These are phyloP conservation scores for Oxytorus armatus DNA, from an alignment of 2,888 invertebrate genomes.

Conservation along the genomic window DNA sequence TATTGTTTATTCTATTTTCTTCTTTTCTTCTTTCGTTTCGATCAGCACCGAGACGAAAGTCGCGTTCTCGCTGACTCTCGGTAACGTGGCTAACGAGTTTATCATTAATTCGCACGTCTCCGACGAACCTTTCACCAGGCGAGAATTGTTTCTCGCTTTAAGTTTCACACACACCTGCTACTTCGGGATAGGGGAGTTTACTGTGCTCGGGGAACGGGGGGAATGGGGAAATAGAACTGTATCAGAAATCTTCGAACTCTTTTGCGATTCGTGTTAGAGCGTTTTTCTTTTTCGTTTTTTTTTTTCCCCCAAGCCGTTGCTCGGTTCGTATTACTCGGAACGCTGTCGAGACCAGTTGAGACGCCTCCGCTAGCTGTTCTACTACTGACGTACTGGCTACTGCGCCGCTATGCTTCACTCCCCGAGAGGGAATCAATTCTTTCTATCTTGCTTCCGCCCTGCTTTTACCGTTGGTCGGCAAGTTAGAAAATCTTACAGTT, in stretches of 20 bases:
- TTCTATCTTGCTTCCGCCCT: too few species aligned
- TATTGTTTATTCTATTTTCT: neutral
- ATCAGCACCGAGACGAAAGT: constrained; percentile 20
- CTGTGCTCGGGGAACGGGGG: neutral
- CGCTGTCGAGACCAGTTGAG: neutral
- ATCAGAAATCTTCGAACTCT: neutral
- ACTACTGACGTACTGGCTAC: neutral
- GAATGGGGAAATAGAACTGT: neutral
- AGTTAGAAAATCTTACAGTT: too few species aligned
- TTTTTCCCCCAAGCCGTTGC: neutral
- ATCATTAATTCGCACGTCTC: constrained; percentile 54
- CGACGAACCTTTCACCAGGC: constrained; percentile 38
- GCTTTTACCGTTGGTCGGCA: too few species aligned
- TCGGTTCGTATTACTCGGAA: neutral
- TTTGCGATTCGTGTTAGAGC: neutral
- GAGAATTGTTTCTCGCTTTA: neutral
- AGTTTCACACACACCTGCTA: neutral
- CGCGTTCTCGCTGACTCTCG: constrained; percentile 22
- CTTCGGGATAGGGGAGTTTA: neutral
- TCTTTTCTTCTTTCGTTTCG: constrained; percentile 17
- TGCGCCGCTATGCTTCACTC: too few species aligned
- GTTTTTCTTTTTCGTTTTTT: neutral
- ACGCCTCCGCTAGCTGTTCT: neutral
- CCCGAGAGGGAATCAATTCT: too few species aligned
- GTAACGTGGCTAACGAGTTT: constrained; percentile 44